Percentiles rank a stretch among this genome's conserved stretches.
These are phyloP conservation scores for Catagonus wagneri DNA, from an alignment of 2,113 vertebrate species.

Conservation along the genomic window DNA sequence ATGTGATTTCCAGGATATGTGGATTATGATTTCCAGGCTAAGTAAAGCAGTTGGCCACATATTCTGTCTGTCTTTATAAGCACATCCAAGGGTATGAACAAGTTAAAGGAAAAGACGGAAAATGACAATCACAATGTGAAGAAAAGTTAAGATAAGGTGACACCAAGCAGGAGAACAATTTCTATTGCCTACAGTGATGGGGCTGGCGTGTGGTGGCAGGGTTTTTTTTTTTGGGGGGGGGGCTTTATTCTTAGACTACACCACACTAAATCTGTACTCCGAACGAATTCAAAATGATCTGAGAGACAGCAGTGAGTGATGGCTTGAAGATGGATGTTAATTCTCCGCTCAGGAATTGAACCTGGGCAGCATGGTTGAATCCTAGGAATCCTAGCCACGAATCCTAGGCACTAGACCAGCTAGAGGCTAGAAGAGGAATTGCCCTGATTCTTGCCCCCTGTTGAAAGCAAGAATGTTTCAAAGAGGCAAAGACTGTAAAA, in stretches of 20 bases:
- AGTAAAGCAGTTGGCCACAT: not conserved
- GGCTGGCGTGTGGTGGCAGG: no score
- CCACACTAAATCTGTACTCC: not conserved
- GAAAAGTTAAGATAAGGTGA: not conserved
- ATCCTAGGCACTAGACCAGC: no score
- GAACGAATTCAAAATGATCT: not conserved
- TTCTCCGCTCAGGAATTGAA: no score
- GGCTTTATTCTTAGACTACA: not conserved
- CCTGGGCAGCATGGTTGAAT: no score
- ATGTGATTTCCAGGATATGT: not conserved
- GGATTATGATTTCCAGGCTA: not conserved
- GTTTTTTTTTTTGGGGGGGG: not conserved
- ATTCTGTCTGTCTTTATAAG: conserved; percentile 21
- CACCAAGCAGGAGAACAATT: not conserved
- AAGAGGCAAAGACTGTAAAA: no score
- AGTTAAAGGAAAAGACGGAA: conserved; percentile 2
- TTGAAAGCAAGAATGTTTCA: no score
- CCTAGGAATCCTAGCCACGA: no score
- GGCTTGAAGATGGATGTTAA: no score
- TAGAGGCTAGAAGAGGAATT: no score
- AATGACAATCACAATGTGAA: not conserved
- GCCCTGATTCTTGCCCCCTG: no score
- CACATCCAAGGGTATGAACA: not conserved
- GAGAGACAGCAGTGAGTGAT: no score
- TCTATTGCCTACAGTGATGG: not conserved